Evolutionary conservation across 2,888 invertebrate genomes (phyloP).

Genomic region (Himalopsyche anomala): DNA sequence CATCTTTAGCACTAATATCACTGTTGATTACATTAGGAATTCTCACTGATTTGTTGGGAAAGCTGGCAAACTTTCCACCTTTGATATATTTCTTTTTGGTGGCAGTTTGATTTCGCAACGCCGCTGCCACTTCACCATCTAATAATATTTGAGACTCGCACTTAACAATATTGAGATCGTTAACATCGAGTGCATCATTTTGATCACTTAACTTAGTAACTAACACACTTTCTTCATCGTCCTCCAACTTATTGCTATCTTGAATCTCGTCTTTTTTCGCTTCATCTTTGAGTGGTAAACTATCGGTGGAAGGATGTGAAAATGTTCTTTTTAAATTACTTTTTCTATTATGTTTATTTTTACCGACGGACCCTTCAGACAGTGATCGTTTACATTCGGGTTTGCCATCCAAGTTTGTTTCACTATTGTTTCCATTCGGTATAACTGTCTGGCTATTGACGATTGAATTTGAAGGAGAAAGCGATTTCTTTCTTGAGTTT

Average conservation of each 20-base stretch:
- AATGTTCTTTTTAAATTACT: conserved; percentile 75
- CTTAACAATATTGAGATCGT: conserved; percentile 40
- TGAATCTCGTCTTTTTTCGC: conserved; percentile 67
- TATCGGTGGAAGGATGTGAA: conserved; percentile 74
- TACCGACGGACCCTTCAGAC: conserved; percentile 74
- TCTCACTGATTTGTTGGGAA: conserved; percentile 30
- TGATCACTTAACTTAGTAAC: conserved; percentile 46
- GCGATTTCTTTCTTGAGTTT: conserved; percentile 76
- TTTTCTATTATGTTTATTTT: conserved; percentile 74
- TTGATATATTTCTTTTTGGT: conserved; percentile 53
- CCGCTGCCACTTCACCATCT: neutral
- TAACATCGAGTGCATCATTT: conserved; percentile 45
- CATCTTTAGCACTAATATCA: conserved; percentile 61
- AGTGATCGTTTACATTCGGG: conserved; percentile 72
- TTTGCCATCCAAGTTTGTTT: conserved; percentile 70
- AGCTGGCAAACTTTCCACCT: conserved; percentile 8
- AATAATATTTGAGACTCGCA: neutral
- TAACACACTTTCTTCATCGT: conserved; percentile 36
- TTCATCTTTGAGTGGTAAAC: conserved; percentile 69
- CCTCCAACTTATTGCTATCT: conserved; percentile 19
- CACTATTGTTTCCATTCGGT: conserved; percentile 70
- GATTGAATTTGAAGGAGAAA: conserved; percentile 70
- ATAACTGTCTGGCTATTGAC: conserved; percentile 53
- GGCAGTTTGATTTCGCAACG: conserved; percentile 22
- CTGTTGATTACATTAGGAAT: conserved; percentile 54